Evolutionary conservation across 2,113 vertebrate genomes (phyloP), one percentile per base, ranked within the genome.

Genomic region (Lampris incognitus): DNA sequence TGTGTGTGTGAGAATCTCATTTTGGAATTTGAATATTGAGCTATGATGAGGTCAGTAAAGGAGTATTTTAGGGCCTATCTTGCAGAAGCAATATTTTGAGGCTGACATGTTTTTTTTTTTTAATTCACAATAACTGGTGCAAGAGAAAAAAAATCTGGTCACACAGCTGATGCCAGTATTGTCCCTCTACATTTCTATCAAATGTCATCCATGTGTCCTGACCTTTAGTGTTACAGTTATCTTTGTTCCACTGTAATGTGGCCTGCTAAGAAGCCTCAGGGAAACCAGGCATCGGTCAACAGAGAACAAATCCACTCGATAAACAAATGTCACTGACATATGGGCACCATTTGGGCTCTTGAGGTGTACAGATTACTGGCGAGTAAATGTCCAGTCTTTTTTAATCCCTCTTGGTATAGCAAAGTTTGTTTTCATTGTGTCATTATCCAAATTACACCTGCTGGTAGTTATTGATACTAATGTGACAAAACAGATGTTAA

Each of bases 191-290:
- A 10, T 38, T 0, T 56, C 61, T 52, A 66, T 36, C 0, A 83
- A 85, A 85, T 80, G 69, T 72, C 75, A 79, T 52, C 49, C 1
- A 4, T 41, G 72, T 4, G 24, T 69, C 58, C 2, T 0, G 73
- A 77, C 72, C 85, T 82, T 80, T 79, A 58, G 58, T 24, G 49
- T 66, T n/a, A 46, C 54, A 63, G 69, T 56, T 0, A 0, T 40
- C 55, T 74, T 57, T 54, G 24, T 48, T 74, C 52, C 54, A n/a
- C 5, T 55, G 13, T 11, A 54, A 54, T n/a, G n/a, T 54, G 4
- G 36, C 66, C 62, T 40, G 55, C 72, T 66, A 2, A 37, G 59
- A 58, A 65, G 36, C 48, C 44, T 39, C 40, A 37, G 62, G 62
- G 13, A 60, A 51, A 44, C 44, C 24, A 62, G 50, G 57, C 1